A percentile compares a stretch with the other conserved stretches of the same genome.
phyloP scores from a whole-genome alignment of 2,888 invertebrate species.

The Trisateles emortualis region DNA sequence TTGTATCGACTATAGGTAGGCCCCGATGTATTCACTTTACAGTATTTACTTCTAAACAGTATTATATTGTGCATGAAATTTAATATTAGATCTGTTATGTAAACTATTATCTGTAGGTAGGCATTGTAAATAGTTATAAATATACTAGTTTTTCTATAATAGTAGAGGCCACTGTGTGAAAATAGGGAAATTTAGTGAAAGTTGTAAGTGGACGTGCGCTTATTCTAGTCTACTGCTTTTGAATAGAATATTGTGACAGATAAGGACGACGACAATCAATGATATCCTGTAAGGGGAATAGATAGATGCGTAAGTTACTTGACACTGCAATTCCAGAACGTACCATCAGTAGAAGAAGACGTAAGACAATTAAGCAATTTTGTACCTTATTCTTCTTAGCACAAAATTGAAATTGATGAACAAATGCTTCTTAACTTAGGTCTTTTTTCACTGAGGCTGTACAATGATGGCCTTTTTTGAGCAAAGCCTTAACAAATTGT shows the following conservation, averaged over 20 bases:
- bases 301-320: no score
- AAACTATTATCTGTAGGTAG: slow-evolving; percentile 34
- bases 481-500: no score
- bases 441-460: no score
- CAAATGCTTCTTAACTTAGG: no score
- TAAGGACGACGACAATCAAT: background rate
- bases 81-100: slow-evolving; percentile 29
- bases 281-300: no score
- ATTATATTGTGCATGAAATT: slow-evolving; percentile 30
- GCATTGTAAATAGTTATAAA: slow-evolving; percentile 48
- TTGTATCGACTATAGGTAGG: slow-evolving; percentile 29
- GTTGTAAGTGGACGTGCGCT: slow-evolving; percentile 42
- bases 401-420: no score
- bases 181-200: slow-evolving; percentile 25
- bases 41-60: slow-evolving; percentile 42
- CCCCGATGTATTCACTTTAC: slow-evolving; percentile 28
- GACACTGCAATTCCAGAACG: no score
- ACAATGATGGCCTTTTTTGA: no score
- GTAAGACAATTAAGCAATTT: no score
- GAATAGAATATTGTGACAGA: background rate
- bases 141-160: slow-evolving; percentile 35
- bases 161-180: slow-evolving; percentile 30
- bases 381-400: no score
- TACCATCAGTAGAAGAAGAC: no score
- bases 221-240: slow-evolving; percentile 53